Conservation (phyloP, 1,140 invertebrate species). For the Acyrthosiphon pisum region DNA sequence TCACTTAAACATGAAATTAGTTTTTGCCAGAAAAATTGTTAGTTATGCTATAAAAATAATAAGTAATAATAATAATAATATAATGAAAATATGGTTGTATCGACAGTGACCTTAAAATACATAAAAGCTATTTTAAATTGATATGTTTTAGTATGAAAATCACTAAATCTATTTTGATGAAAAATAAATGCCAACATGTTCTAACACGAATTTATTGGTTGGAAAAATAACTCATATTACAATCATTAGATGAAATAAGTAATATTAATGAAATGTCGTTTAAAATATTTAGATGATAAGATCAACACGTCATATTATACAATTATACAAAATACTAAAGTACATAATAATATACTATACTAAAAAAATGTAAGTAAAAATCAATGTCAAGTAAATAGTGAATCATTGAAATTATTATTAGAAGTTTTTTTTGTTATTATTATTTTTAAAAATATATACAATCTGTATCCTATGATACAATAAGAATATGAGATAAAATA, state of each 20-base stretch:
- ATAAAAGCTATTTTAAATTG: conserved; percentile 46
- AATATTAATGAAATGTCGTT: not conserved
- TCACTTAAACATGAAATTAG: not conserved
- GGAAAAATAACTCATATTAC: not conserved
- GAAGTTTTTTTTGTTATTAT: not conserved
- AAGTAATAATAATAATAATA: not conserved
- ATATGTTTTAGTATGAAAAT: not conserved
- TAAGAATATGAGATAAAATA: not conserved
- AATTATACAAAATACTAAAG: not conserved
- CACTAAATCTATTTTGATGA: not conserved
- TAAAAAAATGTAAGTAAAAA: not conserved
- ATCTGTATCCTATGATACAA: not conserved
- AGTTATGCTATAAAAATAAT: conserved; percentile 14
- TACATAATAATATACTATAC: not conserved
- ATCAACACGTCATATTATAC: not conserved
- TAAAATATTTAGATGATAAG: not conserved
- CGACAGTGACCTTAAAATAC: not conserved
- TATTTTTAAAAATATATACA: not conserved
- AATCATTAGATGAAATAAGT: not conserved
- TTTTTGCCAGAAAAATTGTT: conserved; percentile 28
- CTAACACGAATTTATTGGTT: not conserved
- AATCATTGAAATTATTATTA: not conserved
- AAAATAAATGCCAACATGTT: not conserved
- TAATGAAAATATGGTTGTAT: not conserved
- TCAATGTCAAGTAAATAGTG: not conserved